phyloP scores from a whole-genome alignment of 53 echinoderm and acorn worm species.

The Mesocentrotus franciscanus region DNA sequence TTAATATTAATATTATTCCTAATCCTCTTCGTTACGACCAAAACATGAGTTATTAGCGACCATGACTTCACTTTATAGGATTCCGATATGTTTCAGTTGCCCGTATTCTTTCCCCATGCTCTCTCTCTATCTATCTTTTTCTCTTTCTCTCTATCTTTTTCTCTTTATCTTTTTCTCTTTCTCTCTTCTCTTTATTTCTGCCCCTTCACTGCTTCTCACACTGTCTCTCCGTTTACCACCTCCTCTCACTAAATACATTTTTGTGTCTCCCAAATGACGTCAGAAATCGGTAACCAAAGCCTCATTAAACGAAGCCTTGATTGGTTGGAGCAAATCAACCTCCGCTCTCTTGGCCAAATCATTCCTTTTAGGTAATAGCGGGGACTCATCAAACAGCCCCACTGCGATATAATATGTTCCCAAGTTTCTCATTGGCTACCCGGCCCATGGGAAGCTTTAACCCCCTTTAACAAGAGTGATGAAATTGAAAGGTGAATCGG shows the following conservation, averaged over 20 bases:
- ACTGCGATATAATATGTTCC: conserved; percentile 5
- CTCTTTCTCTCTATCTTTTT: neutral
- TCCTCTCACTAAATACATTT: neutral
- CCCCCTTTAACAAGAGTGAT: neutral
- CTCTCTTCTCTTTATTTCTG: neutral
- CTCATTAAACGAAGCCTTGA: conserved; percentile 44
- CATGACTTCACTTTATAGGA: no score
- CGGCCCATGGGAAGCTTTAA: neutral
- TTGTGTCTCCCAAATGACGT: conserved; percentile 34
- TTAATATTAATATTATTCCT: no score
- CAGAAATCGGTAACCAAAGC: conserved; percentile 13
- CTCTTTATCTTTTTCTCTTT: neutral
- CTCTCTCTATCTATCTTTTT: neutral
- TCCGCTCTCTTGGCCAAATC: neutral
- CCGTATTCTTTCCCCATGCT: neutral
- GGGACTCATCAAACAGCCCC: conserved; percentile 18
- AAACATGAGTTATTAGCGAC: no score
- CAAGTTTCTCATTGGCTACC: conserved; percentile 5
- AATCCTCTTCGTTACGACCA: no score
- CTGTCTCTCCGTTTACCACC: neutral
- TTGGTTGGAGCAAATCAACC: conserved; percentile 15
- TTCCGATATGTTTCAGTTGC: no score
- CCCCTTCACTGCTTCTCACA: neutral
- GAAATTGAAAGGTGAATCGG: neutral
- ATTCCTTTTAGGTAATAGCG: conserved; percentile 35